Evolutionary conservation across 2,113 vertebrate genomes (phyloP), one percentile per base, ranked within the genome.

Genomic region (Elephas maximus): DNA sequence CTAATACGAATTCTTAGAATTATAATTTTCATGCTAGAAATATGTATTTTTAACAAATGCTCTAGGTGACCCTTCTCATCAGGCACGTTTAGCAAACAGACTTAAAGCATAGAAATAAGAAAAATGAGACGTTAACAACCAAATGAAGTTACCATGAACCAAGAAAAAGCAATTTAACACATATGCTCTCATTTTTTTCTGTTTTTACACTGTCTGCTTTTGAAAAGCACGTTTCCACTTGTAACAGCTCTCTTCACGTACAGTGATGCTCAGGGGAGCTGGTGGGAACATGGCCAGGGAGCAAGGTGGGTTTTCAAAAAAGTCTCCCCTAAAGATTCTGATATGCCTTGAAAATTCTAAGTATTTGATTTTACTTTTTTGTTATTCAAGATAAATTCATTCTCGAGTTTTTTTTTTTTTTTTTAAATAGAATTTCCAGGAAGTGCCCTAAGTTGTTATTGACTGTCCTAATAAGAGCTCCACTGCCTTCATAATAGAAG

Each of bases 341-440:
- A 82, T 37, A 92, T 37, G 20, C 37, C 30, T 92, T 95, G n/a
- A 95, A 92, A 94, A 67, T 91, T 24, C 65, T 57, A 45, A 83
- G 8, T 76, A 77, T 71, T 91, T 83, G 44, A 23, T 60, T 51
- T 89, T 92, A 88, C 23, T 94, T 51, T 67, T 85, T 74, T 15
- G n/a, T 88, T 63, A 76, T 81, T 95, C 41, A 44, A 82, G n/a
- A 33, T 87, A 81, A 86, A 53, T 24, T 18, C 6, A 53, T 60
- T 53, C 65, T 90, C 26, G 48, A 3, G 24, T 30, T 60, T n/a
- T 20, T 60, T 45, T 69, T n/a, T 20, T 17, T 18, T 76, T 62
- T 51, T 10, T 51, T 74, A 53, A 90, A 78, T 93, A 33, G 33
- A 67, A 67, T 91, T 86, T 90, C 44, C 17, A 62, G 48, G 41